Evolutionary conservation across 1,140 invertebrate species (phyloP).

Genomic region (Phocides pigmalion): DNA sequence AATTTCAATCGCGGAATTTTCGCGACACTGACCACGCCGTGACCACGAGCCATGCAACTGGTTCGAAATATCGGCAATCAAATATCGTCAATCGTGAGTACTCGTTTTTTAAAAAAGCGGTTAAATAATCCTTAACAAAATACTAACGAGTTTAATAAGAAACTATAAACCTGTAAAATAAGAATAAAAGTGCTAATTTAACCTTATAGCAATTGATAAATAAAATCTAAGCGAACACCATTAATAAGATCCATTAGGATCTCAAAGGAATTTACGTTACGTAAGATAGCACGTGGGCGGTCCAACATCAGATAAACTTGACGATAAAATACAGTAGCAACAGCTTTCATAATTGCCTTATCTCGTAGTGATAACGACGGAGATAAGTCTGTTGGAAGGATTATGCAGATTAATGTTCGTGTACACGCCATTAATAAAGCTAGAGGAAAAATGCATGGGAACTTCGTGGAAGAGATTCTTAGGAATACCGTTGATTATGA

Average conservation of each 20-base stretch:
- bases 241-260: constrained; percentile 27
- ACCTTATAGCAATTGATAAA: constrained; percentile 5
- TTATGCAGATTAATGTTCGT: constrained; percentile 43
- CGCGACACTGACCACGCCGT: too few relatives aligned
- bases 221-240: constrained; percentile 11
- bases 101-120: too few relatives aligned
- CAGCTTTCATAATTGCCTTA: constrained; percentile 46
- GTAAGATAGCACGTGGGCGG: constrained; percentile 42
- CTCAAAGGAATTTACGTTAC: constrained; percentile 27
- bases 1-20: too few relatives aligned
- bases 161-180: background rate
- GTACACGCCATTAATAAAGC: constrained; percentile 37
- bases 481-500: background rate
- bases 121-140: too few relatives aligned
- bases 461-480: background rate
- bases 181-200: background rate
- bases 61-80: too few relatives aligned
- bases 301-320: constrained; percentile 45
- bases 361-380: constrained; percentile 42
- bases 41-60: too few relatives aligned
- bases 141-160: too few relatives aligned
- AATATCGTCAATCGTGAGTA: too few relatives aligned
- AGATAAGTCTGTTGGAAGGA: constrained; percentile 47
- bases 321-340: constrained; percentile 50
- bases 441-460: constrained; percentile 26